Percentiles rank a stretch among this genome's conserved stretches.
phyloP scores from a whole-genome alignment of 2,888 invertebrate species.

The Mythimna ferrago region DNA sequence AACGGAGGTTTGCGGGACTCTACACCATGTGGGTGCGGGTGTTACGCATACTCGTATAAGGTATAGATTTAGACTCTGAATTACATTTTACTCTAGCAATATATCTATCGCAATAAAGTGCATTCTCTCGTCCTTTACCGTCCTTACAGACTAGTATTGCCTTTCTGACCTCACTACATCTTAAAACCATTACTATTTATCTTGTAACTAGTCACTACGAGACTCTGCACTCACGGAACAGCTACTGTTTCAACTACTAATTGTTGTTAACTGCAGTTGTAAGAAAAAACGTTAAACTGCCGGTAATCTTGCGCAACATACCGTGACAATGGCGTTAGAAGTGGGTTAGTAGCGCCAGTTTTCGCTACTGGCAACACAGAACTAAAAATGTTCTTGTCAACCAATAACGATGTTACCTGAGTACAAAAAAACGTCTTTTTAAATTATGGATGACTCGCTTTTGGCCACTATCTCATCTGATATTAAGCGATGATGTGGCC shows the following conservation, averaged over 20 bases:
- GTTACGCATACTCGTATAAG: too few species aligned
- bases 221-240: slow-evolving; percentile 18
- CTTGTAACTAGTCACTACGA: slow-evolving; percentile 18
- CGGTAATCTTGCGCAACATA: slow-evolving; percentile 41
- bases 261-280: slow-evolving; percentile 42
- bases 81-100: too few species aligned
- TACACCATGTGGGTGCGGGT: too few species aligned
- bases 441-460: too few species aligned
- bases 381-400: too few species aligned
- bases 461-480: too few species aligned
- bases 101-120: slow-evolving; percentile 5
- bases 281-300: slow-evolving; percentile 26
- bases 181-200: background rate
- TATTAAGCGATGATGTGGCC: too few species aligned
- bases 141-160: background rate
- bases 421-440: too few species aligned
- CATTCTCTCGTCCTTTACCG: background rate
- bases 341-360: slow-evolving; percentile 30
- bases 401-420: too few species aligned
- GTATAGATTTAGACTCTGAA: too few species aligned
- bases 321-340: slow-evolving; percentile 37
- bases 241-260: slow-evolving; percentile 36
- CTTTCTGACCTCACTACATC: background rate
- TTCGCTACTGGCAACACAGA: background rate
- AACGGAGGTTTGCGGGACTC: too few species aligned